Evolutionary conservation across 1,140 invertebrate species (phyloP).

Genomic region (Drosophila sechellia): DNA sequence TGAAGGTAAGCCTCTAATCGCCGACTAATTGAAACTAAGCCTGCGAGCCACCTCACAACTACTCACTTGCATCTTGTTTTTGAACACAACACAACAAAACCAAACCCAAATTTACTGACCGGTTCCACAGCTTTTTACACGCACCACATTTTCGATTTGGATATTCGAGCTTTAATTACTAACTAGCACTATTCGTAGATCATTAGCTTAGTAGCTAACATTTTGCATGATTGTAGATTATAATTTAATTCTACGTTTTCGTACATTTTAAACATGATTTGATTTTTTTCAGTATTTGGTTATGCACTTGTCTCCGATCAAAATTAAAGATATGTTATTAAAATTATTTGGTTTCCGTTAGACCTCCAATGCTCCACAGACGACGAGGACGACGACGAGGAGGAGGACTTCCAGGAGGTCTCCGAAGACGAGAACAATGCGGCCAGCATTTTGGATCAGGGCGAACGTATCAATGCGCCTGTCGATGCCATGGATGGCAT

Average conservation of each 20-base stretch:
- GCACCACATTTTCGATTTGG: conserved; percentile 13
- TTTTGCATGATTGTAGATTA: conserved; percentile 12
- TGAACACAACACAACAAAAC: not conserved
- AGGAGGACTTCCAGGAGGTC: conserved; percentile 89
- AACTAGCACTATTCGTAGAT: conserved; percentile 3
- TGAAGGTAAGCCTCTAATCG: conserved; percentile 86
- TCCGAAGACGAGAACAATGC: conserved; percentile 86
- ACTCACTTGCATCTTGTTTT: conserved; percentile 11
- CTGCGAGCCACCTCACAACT: conserved; percentile 9
- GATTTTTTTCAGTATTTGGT: conserved; percentile 40
- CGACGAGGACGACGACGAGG: conserved; percentile 87
- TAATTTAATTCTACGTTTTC: conserved; percentile 3
- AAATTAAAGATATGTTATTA: conserved; percentile 11
- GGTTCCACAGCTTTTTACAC: not conserved
- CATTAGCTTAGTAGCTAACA: not conserved
- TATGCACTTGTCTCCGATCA: conserved; percentile 11
- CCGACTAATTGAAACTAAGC: conserved; percentile 29
- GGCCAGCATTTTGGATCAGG: conserved; percentile 85
- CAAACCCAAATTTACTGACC: not conserved
- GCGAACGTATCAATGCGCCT: conserved; percentile 72
- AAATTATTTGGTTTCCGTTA: conserved; percentile 59
- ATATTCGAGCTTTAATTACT: not conserved
- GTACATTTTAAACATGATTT: conserved; percentile 6
- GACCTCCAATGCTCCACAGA: conserved; percentile 91
- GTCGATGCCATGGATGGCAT: conserved; percentile 43